These are phyloP conservation scores for Caenorhabditis tropicalis DNA, from an alignment of 1,140 invertebrate species.

Conservation along the genomic window DNA sequence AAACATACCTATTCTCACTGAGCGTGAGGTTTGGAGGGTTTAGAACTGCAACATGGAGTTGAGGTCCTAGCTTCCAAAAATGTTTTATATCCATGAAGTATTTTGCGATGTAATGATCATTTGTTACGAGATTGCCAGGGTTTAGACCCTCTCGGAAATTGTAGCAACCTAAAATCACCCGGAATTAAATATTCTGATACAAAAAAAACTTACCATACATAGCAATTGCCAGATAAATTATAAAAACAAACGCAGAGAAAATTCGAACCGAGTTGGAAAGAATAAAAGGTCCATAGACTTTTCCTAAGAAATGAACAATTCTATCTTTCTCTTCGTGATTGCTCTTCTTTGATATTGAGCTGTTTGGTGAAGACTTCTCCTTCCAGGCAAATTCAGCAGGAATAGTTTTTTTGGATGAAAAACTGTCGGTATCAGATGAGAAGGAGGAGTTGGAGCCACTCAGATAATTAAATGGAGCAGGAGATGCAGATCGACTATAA, in stretches of 20 bases:
- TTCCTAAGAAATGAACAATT: slow-evolving; percentile 79
- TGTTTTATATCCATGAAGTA: slow-evolving; percentile 69
- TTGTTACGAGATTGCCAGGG: slow-evolving; percentile 69
- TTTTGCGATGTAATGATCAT: slow-evolving; percentile 68
- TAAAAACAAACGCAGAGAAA: slow-evolving; percentile 82
- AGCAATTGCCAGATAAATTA: slow-evolving; percentile 83
- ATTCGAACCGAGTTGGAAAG: slow-evolving; percentile 82
- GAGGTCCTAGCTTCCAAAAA: slow-evolving; percentile 69
- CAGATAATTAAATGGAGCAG: slow-evolving; percentile 30
- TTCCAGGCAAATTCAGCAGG: slow-evolving; percentile 31
- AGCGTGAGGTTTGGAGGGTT: slow-evolving; percentile 70
- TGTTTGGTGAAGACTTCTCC: background rate
- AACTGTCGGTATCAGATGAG: slow-evolving; percentile 19
- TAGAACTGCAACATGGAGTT: slow-evolving; percentile 70
- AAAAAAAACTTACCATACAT: slow-evolving; percentile 60
- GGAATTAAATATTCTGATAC: background rate
- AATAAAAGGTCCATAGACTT: slow-evolving; percentile 80
- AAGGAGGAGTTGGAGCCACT: slow-evolving; percentile 29
- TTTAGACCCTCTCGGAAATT: slow-evolving; percentile 79
- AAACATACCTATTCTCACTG: slow-evolving; percentile 61
- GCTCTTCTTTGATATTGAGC: background rate
- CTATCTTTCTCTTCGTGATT: slow-evolving; percentile 26
- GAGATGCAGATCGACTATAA: background rate
- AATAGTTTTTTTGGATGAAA: slow-evolving; percentile 46
- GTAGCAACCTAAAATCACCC: slow-evolving; percentile 81